Evolutionary conservation across 2,113 vertebrate species (phyloP).

Genomic region (Atractosteus spatula): DNA sequence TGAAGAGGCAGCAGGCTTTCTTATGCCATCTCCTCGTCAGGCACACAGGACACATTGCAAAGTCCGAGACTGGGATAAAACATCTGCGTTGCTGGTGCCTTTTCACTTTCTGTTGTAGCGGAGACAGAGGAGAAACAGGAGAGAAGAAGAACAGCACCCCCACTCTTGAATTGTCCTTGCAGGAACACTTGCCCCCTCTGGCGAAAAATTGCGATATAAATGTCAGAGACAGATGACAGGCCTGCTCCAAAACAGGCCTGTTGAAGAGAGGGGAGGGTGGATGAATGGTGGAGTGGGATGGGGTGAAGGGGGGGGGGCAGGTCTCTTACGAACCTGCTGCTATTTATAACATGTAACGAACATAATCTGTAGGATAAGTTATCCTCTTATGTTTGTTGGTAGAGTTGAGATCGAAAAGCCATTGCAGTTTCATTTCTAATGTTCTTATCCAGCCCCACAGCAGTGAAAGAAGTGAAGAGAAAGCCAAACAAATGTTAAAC

Average conservation of each 20-base stretch:
- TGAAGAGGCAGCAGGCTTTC: background rate
- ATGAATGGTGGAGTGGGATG: slow-evolving; percentile 23
- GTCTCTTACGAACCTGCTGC: slow-evolving; percentile 66
- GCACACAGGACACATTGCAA: too few species aligned
- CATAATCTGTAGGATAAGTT: slow-evolving; percentile 72
- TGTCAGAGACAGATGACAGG: slow-evolving; percentile 57
- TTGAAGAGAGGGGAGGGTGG: slow-evolving; percentile 6
- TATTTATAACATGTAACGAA: slow-evolving; percentile 87
- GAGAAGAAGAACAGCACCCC: background rate
- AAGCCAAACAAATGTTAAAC: slow-evolving; percentile 55
- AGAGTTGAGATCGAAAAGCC: slow-evolving; percentile 37
- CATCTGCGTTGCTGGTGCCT: too few species aligned
- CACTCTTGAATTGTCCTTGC: background rate
- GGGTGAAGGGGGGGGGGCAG: slow-evolving; percentile 27
- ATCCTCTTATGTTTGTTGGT: slow-evolving; percentile 80
- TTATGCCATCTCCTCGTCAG: slow-evolving; percentile 9
- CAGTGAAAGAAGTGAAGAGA: slow-evolving; percentile 40
- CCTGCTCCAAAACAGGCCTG: slow-evolving; percentile 28
- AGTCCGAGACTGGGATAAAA: too few species aligned
- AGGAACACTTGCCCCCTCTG: slow-evolving; percentile 18
- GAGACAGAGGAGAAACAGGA: background rate
- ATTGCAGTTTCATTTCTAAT: slow-evolving; percentile 40
- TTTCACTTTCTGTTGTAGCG: background rate
- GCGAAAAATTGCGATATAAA: slow-evolving; percentile 39
- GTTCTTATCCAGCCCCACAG: slow-evolving; percentile 26